Evolutionary conservation across 2,797 vertebrate species (phyloP), one percentile per base, ranked within the genome.

Genomic region (Syncerus caffer): DNA sequence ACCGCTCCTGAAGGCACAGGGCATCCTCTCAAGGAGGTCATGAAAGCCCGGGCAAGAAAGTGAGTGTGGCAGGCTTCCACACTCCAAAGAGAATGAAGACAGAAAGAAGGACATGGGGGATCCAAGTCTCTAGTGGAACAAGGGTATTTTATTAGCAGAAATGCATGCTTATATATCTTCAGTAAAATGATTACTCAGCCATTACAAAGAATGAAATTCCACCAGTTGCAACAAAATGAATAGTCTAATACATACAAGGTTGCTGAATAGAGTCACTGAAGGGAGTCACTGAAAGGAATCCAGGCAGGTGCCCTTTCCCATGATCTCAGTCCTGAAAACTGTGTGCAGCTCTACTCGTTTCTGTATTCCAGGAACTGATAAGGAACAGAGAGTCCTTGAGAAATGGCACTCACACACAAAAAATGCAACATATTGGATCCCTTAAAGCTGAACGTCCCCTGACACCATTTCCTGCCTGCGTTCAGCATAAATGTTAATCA

Each of bases 321-420:
- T 6, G n/a, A 67, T 34, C n/a, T 67, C 64, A 67, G 17, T 34
- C 64, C 64, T 19, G 31, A 64, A 31, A 64, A 64, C 2, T 64
- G 62, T 1, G 0, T 19, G 31, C 8, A 64, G 9, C 64, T 67
- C 8, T 67, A 3, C n/a, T 5, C 19, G 0, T 34, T 34, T 8
- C 64, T 67, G 8, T 67, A 34, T 67, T 67, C 17, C n/a, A 34
- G 64, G 64, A 19, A 34, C n/a, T 19, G 64, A 34, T 67, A 67
- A 67, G 64, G 64, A 34, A 34, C 17, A 67, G n/a, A 34, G 62
- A 67, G 64, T 34, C 62, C 64, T 34, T 67, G n/a, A 67, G n/a
- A 21, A 67, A 19, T 34, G 64, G 64, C 17, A 67, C n/a, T 34
- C 64, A 34, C 2, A 60, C 53, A 57, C 21, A 5, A 2, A 64